phyloP scores from a whole-genome alignment of 2,888 invertebrate species.

The Phorcus lineatus region DNA sequence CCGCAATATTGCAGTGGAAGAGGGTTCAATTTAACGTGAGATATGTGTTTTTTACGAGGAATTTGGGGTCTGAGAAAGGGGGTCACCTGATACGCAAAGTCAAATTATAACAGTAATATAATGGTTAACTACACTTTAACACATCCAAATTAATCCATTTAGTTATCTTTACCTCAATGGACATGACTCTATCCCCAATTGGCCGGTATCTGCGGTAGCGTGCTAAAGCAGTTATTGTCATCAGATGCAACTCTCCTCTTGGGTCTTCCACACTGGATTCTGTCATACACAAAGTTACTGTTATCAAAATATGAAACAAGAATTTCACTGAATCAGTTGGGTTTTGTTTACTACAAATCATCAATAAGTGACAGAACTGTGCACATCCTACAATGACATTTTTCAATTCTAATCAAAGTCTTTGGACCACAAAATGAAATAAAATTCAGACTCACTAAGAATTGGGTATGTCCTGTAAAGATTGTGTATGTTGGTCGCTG shows the following conservation, averaged over 20 bases:
- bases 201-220: conserved; percentile 32
- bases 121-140: no score
- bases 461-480: not conserved
- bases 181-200: conserved; percentile 9
- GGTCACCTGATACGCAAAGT: no score
- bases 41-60: no score
- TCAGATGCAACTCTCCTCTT: not conserved
- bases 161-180: not conserved
- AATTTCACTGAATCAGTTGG: no score
- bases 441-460: conserved; percentile 11
- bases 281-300: not conserved
- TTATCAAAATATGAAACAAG: no score
- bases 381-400: not conserved
- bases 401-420: no score
- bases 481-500: not conserved
- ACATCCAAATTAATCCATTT: not conserved
- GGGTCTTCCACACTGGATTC: not conserved
- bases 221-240: conserved; percentile 4
- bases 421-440: not conserved
- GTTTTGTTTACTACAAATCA: no score
- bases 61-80: no score
- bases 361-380: no score
- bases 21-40: no score
- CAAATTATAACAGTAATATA: no score
- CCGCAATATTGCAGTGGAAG: no score